phyloP scores from a whole-genome alignment of 2,797 vertebrate genomes.

The Sebastes variabilis region DNA sequence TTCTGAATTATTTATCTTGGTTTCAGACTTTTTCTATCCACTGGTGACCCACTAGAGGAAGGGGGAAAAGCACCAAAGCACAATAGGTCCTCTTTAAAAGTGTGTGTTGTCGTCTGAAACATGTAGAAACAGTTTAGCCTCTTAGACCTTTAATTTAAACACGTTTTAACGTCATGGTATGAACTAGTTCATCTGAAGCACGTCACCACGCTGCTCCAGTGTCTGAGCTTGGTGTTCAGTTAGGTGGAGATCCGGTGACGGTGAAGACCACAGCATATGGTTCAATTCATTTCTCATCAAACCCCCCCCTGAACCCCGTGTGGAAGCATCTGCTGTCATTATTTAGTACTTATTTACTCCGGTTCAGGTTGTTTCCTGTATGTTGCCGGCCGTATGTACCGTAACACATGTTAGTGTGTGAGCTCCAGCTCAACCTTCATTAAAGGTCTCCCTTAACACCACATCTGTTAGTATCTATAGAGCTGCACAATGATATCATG shows the following conservation, averaged over 20 bases:
- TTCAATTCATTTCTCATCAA: not conserved
- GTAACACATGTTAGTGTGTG: not conserved
- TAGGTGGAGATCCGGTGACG: not conserved
- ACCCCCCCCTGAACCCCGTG: rapidly evolving
- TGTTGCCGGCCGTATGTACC: not conserved
- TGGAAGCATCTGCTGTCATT: not conserved
- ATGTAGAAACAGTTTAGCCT: not conserved
- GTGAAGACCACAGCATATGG: not conserved
- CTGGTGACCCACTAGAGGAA: no score
- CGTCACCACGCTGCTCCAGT: not conserved
- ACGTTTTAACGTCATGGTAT: not conserved
- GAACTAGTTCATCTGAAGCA: not conserved
- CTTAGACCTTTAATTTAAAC: no score
- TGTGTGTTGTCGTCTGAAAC: not conserved
- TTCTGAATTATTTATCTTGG: no score
- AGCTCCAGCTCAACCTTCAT: not conserved
- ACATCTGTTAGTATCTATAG: not conserved
- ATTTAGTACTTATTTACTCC: not conserved
- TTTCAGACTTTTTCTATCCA: no score
- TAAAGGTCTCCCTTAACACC: not conserved
- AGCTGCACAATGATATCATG: not conserved
- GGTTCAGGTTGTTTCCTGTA: not conserved
- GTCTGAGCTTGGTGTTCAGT: not conserved
- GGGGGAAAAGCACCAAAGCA: no score
- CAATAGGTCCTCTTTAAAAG: not conserved